Evolutionary conservation across 2,113 vertebrate species (phyloP).

Genomic region (Zosterops pallidus): DNA sequence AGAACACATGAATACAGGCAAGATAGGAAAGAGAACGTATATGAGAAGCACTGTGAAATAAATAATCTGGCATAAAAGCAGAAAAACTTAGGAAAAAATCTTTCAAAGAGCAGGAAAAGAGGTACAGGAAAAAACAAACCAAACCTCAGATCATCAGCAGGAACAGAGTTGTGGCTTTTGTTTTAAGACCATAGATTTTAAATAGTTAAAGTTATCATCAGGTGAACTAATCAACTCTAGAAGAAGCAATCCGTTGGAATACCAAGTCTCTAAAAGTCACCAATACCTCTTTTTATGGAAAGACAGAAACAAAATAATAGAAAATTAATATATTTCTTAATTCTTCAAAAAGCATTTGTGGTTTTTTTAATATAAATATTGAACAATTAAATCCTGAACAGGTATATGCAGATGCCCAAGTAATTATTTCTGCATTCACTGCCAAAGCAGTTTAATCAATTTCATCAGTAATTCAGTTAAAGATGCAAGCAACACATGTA

Average conservation of each 20-base stretch:
- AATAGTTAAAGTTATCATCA: background rate
- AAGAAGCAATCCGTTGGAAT: background rate
- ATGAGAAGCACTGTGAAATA: background rate
- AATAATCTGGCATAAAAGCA: background rate
- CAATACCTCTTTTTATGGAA: background rate
- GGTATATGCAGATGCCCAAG: background rate
- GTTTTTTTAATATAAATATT: background rate
- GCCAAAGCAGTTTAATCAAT: background rate
- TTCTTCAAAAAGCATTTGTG: background rate
- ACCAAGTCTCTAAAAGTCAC: background rate
- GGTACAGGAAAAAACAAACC: background rate
- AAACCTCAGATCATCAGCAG: background rate
- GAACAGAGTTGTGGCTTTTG: background rate
- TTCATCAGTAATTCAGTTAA: background rate
- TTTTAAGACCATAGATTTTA: background rate
- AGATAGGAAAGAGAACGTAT: background rate
- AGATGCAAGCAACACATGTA: background rate
- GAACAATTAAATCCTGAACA: background rate
- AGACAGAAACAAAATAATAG: background rate
- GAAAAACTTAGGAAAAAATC: background rate
- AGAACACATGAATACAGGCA: background rate
- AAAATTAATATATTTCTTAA: background rate
- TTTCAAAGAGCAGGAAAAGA: background rate
- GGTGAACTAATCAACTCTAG: background rate
- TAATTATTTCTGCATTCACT: background rate